Conservation (phyloP, 2,888 invertebrate species). For the Emmelina monodactyla region DNA sequence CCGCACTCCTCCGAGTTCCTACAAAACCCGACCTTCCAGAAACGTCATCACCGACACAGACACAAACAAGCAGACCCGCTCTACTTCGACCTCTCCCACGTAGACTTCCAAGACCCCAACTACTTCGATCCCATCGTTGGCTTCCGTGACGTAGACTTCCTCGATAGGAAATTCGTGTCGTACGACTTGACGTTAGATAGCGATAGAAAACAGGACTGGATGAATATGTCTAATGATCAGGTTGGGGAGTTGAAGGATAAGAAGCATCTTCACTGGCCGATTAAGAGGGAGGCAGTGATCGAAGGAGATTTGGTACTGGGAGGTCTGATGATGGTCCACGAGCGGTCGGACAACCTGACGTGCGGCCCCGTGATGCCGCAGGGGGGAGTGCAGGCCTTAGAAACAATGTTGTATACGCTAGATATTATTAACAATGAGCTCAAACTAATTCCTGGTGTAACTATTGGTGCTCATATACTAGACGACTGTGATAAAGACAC, state of each 20-base stretch:
- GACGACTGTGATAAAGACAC: conserved; percentile 97
- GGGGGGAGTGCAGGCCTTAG: conserved; percentile 87
- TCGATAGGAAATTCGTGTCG: conserved; percentile 26
- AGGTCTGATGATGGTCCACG: conserved; percentile 93
- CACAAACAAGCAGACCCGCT: conserved; percentile 31
- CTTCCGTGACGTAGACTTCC: conserved; percentile 24
- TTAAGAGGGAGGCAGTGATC: conserved; percentile 85
- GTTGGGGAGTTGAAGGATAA: conserved; percentile 46
- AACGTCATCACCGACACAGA: conserved; percentile 44
- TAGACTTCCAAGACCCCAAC: conserved; percentile 20
- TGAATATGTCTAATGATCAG: conserved; percentile 45
- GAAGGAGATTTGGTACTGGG: conserved; percentile 90
- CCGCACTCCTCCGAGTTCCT: conserved; percentile 22
- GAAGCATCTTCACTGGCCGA: conserved; percentile 72
- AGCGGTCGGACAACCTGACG: conserved; percentile 84
- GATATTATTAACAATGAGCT: conserved; percentile 77
- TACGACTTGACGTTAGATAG: conserved; percentile 23
- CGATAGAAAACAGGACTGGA: conserved; percentile 36
- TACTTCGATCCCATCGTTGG: conserved; percentile 23
- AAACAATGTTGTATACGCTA: conserved; percentile 91
- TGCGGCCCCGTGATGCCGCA: conserved; percentile 96
- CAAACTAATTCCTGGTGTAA: conserved; percentile 77
- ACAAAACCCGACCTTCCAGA: conserved; percentile 22
- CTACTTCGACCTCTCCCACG: conserved; percentile 20
- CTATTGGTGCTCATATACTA: conserved; percentile 85